Evolutionary conservation across 2,113 vertebrate genomes (phyloP).

Genomic region (Dicaeum eximium): DNA sequence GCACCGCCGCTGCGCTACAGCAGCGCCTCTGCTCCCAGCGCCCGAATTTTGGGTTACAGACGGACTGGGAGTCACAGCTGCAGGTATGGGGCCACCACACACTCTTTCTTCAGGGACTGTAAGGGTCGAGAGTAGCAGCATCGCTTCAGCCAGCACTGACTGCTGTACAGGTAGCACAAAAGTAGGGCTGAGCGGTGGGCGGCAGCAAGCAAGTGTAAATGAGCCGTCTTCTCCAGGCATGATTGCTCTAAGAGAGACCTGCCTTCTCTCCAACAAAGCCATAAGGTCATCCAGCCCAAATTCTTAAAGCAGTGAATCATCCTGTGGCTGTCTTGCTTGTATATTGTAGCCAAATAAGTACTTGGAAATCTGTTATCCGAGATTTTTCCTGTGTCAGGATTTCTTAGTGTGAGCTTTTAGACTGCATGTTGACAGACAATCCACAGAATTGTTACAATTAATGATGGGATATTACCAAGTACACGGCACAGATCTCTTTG

Average conservation of each 20-base stretch:
- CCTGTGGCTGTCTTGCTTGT: not conserved
- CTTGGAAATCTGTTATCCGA: not conserved
- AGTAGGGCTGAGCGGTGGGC: not conserved
- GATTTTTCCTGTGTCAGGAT: not conserved
- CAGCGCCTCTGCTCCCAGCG: not conserved
- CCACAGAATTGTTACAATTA: not conserved
- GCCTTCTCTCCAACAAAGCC: not conserved
- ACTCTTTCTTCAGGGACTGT: not conserved
- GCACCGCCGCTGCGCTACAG: not conserved
- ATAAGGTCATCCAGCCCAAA: not conserved
- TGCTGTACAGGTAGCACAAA: not conserved
- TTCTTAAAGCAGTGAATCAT: not conserved
- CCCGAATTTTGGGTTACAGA: rapidly evolving
- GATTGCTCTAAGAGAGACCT: not conserved
- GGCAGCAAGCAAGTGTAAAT: not conserved
- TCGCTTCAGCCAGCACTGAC: not conserved
- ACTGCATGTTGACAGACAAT: not conserved
- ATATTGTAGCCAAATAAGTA: not conserved
- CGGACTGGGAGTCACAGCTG: not conserved
- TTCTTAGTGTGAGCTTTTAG: not conserved
- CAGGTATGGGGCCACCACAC: not conserved
- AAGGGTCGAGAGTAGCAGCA: not conserved
- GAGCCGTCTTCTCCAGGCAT: not conserved
- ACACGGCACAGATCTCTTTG: not conserved
- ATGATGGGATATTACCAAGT: not conserved